These are phyloP conservation scores for Odontocolon sp. DNA, from an alignment of 2,888 invertebrate genomes.

Conservation along the genomic window DNA sequence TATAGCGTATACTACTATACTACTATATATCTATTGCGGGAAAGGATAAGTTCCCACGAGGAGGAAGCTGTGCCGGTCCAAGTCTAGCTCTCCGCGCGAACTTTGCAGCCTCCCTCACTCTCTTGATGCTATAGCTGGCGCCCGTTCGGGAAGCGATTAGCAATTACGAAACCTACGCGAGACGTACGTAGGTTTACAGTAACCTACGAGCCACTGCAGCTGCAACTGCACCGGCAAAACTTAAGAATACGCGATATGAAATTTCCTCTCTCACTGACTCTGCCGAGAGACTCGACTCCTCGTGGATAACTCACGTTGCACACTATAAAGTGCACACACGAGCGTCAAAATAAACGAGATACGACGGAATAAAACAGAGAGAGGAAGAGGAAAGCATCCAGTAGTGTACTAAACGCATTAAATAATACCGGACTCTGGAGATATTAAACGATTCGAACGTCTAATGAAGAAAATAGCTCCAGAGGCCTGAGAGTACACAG, in stretches of 20 bases:
- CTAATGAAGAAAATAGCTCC: constrained; percentile 12
- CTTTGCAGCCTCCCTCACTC: constrained; percentile 26
- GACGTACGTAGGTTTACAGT: constrained; percentile 23
- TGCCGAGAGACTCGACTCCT: neutral
- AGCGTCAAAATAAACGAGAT: constrained; percentile 14
- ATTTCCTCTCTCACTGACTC: constrained; percentile 9
- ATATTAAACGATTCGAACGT: constrained; percentile 24
- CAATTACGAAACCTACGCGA: constrained; percentile 67
- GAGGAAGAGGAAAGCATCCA: neutral
- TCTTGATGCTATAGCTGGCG: constrained; percentile 34
- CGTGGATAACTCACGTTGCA: neutral
- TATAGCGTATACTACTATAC: neutral
- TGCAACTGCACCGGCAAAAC: constrained; percentile 15
- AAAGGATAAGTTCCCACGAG: constrained; percentile 71
- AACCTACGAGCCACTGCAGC: neutral
- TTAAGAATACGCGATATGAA: constrained; percentile 18
- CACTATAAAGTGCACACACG: neutral
- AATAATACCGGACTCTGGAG: constrained; percentile 15
- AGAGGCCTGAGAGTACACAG: neutral
- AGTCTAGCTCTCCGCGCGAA: constrained; percentile 5
- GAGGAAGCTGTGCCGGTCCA: constrained; percentile 38
- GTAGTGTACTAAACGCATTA: constrained; percentile 3
- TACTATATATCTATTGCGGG: constrained; percentile 50
- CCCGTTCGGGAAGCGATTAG: constrained; percentile 65
- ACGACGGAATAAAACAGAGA: neutral